A percentile compares a stretch with the other conserved stretches of the same genome.
Conservation (phyloP, 1,140 invertebrate species). For the Parapsyche elsis region DNA sequence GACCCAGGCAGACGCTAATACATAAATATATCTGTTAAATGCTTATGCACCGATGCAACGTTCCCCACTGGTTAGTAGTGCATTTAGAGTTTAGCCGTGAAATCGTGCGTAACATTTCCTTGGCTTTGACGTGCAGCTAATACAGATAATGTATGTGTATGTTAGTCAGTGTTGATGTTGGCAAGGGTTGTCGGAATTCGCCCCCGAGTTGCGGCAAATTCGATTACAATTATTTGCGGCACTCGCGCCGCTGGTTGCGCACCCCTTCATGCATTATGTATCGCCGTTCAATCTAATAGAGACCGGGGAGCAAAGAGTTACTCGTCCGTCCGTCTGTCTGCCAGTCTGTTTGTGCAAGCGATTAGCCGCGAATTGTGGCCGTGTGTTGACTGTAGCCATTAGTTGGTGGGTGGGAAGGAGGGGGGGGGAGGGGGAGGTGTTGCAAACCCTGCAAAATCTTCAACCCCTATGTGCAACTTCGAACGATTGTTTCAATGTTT, state of each 20-base stretch:
- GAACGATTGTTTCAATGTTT: not conserved
- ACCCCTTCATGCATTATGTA: constrained; percentile 42
- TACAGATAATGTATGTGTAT: not conserved
- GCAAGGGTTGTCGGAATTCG: not conserved
- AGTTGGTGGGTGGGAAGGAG: no score
- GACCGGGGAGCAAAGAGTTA: constrained; percentile 23
- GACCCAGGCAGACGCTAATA: no score
- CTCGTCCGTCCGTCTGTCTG: not conserved
- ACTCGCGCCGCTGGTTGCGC: constrained; percentile 27
- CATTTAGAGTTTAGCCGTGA: no score
- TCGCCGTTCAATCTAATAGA: constrained; percentile 41
- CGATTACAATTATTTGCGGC: constrained; percentile 43
- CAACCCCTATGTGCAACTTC: not conserved
- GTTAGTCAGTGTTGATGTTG: not conserved
- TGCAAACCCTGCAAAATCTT: not conserved
- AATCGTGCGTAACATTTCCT: no score
- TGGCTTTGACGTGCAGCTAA: no score
- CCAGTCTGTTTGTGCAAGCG: constrained; percentile 23
- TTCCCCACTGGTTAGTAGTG: no score
- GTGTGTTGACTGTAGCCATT: constrained; percentile 23
- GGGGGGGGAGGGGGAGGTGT: no score
- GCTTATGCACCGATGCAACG: no score
- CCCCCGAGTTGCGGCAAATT: constrained; percentile 21
- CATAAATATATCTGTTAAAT: no score
- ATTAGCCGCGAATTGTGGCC: constrained; percentile 7